Evolutionary conservation across 1,140 invertebrate genomes (phyloP).

Genomic region (Drosophila paulistorum): DNA sequence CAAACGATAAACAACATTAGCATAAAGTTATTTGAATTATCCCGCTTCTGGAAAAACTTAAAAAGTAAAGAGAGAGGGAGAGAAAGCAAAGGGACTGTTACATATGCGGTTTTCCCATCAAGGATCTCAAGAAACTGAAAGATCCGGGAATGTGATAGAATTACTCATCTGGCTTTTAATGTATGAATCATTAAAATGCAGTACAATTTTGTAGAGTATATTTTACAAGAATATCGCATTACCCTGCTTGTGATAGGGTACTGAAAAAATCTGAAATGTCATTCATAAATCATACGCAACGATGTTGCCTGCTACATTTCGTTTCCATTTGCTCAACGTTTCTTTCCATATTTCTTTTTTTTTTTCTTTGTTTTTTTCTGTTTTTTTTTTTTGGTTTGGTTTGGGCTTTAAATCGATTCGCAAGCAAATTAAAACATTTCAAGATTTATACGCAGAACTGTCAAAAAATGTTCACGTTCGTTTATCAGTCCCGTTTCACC

Average conservation of each 20-base stretch:
- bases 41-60: too few species aligned
- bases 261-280: slow-evolving; percentile 65
- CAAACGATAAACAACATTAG: too few species aligned
- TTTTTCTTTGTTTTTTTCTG: slow-evolving; percentile 13
- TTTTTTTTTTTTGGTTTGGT: slow-evolving; percentile 27
- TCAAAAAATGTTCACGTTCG: slow-evolving; percentile 76
- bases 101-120: too few species aligned
- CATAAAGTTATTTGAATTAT: too few species aligned
- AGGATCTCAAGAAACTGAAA: too few species aligned
- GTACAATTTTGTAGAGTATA: neutral
- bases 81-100: too few species aligned
- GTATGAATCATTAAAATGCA: too few species aligned
- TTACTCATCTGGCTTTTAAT: too few species aligned
- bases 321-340: slow-evolving; percentile 43
- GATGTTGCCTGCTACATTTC: slow-evolving; percentile 62
- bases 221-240: neutral
- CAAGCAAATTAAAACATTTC: slow-evolving; percentile 83
- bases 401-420: slow-evolving; percentile 79
- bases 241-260: slow-evolving; percentile 15
- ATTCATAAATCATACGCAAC: slow-evolving; percentile 81
- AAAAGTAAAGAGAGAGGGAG: too few species aligned
- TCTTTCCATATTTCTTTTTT: slow-evolving; percentile 48
- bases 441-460: slow-evolving; percentile 83
- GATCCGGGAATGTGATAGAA: too few species aligned
- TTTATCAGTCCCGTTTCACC: slow-evolving; percentile 55